Percentiles rank a stretch among this genome's conserved stretches.
phyloP scores from a whole-genome alignment of 2,797 vertebrate genomes.

The Eptatretus atami region DNA sequence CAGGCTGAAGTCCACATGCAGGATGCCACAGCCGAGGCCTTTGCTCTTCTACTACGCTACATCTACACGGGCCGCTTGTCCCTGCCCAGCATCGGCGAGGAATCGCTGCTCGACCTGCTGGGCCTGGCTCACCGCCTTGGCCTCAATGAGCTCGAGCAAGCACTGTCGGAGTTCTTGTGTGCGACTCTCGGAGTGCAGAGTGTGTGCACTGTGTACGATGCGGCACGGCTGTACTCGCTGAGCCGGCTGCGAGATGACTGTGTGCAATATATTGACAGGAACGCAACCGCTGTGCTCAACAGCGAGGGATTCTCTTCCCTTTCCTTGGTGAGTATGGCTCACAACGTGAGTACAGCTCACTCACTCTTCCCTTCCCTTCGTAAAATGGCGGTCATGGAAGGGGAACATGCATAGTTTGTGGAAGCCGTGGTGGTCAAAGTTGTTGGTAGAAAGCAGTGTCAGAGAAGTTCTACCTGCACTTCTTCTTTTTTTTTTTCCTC shows the following conservation, averaged over 20 bases:
- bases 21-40: slow-evolving; percentile 65
- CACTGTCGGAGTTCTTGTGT: slow-evolving; percentile 72
- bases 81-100: slow-evolving; percentile 56
- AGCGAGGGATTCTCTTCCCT: slow-evolving; percentile 58
- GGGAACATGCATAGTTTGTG: too few species aligned
- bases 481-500: too few species aligned
- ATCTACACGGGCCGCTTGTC: slow-evolving; percentile 79
- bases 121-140: slow-evolving; percentile 80
- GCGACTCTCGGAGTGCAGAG: slow-evolving; percentile 72
- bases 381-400: too few species aligned
- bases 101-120: slow-evolving; percentile 69
- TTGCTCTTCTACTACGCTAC: slow-evolving; percentile 71
- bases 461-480: too few species aligned
- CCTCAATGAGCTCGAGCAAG: slow-evolving; percentile 71
- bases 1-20: slow-evolving; percentile 69
- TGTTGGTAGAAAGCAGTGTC: too few species aligned
- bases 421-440: too few species aligned
- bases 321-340: slow-evolving; percentile 34
- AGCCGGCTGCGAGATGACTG: slow-evolving; percentile 45
- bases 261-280: slow-evolving; percentile 69
- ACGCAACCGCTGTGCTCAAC: slow-evolving; percentile 50
- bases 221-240: slow-evolving; percentile 70
- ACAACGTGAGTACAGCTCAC: slow-evolving; percentile 4
- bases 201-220: slow-evolving; percentile 77
- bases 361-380: slow-evolving; percentile 2